Evolutionary conservation across 2,888 invertebrate species (phyloP), one percentile per base, ranked within the genome.

Genomic region (Apamea anceps): DNA sequence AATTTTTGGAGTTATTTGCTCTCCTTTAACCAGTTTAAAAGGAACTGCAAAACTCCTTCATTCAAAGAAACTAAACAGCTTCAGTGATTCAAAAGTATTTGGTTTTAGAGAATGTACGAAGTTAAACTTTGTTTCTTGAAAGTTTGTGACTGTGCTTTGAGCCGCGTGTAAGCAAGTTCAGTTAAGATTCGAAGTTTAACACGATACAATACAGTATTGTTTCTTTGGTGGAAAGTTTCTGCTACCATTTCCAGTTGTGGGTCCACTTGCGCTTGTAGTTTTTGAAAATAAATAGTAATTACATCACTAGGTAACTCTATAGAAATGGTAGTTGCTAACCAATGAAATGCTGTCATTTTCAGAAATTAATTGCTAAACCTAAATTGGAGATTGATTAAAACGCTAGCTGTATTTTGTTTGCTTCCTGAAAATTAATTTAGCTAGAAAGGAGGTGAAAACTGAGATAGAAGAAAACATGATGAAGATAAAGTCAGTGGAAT

Each of bases 71-170:
- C 28, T 45, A 60, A 73, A 65, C 76, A 76, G 60, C 54, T 70
- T 45, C 60, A 48, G 37, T 65, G 65, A 57, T 70, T 77, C 37
- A 67, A 77, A 77, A 86, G 73, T 66, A 75, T 65, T 74, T 82
- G n/a, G 68, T 86, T 83, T 86, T 51, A 74, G 72, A 62, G 71
- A 74, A 84, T 63, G 70, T 77, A 13, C 21, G 12, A 28, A 74
- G 66, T 18, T 54, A 42, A 72, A 77, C 77, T 75, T 86, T 57
- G 63, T 71, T 86, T 63, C 78, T 86, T 86, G 84, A 54, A 74
- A 82, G 72, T 37, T 66, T 66, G 37, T 42, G 25, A 25, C 71
- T 62, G 42, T 76, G 54, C 63, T 86, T 63, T 77, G 63, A 76
- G 68, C 21, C 13, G 42, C 62, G 37, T 72, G 74, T 86, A 62